Base-by-base conservation (phyloP, 2,888 invertebrate genomes). In the Lathronympha strigana region DNA sequence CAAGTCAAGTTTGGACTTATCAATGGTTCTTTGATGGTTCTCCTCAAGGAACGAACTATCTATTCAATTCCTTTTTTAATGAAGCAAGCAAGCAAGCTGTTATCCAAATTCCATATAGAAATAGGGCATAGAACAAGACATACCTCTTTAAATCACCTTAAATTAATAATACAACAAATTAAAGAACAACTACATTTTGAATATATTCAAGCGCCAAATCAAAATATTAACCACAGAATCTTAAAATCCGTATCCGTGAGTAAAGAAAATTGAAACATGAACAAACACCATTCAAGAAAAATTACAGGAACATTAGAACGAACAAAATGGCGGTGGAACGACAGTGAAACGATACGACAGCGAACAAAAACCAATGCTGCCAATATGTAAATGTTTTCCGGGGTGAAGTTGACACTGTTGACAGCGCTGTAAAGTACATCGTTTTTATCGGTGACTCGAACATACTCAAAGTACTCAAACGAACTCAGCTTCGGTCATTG, bases 141-240 rank as follows among this genome's bases (percentile, higher is more conserved):
- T 55, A 55, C 54, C 54, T 40, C 25, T 15, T 19, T 21, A n/a
- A 19, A 9, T 17, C 31, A 15, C 31, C 4, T 31, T 45, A 9
- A 5, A n/a, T 45, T 4, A 33, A 31, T 33, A n/a, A 23, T 23
- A 21, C 3, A 33, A 25, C 23, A 19, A 45, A 19, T 21, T 3
- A 11, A 54, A 54, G n/a, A 25, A 11, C 15, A 8, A 53, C 23
- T 53, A 54, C 53, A 40, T 57, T 63, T 57, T 43, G 50, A 57
- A 63, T 57, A n/a, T 57, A 40, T 55, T 40, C 28, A 36, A 63
- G 28, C 61, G 61, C 53, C 47, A 60, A 66, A 66, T 47, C 47
- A 54, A 47, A 54, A 61, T 64, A 45, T 51, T 60, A 60, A 61
- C 66, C 66, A 66, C 66, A 66, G 66, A 66, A 66, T 61, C 36